phyloP scores from a whole-genome alignment of 1,140 invertebrate genomes.

The Berghia stephanieae region DNA sequence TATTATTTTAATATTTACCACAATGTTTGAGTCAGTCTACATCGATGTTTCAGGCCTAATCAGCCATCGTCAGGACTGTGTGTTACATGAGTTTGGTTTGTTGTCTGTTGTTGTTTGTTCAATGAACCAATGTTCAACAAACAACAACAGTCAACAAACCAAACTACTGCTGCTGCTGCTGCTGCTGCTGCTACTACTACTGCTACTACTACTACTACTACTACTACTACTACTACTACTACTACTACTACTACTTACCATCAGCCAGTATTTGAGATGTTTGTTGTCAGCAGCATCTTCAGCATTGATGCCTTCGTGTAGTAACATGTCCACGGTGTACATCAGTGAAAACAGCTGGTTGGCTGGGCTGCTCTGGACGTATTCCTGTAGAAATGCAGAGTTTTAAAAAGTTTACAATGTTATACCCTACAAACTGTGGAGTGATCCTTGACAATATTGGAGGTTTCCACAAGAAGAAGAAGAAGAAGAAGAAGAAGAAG shows the following conservation, averaged over 20 bases:
- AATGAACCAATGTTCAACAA: too few relatives aligned
- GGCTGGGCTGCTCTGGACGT: conserved; percentile 56
- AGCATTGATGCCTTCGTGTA: conserved; percentile 53
- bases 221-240: not conserved
- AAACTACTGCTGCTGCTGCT: not conserved
- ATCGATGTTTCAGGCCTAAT: too few relatives aligned
- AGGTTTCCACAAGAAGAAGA: not conserved
- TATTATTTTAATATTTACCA: too few relatives aligned
- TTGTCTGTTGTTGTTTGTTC: too few relatives aligned
- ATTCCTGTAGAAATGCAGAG: conserved; percentile 56
- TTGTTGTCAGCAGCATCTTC: conserved; percentile 61
- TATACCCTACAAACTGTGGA: too few relatives aligned
- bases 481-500: not conserved
- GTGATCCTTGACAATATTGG: not conserved
- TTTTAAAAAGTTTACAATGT: not conserved
- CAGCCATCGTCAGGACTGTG: too few relatives aligned
- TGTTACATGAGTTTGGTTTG: too few relatives aligned
- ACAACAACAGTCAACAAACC: too few relatives aligned
- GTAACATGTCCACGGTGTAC: conserved; percentile 63
- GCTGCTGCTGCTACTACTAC: conserved; percentile 1
- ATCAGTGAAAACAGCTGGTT: conserved; percentile 64
- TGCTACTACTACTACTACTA: conserved; percentile 1
- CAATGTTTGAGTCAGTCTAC: too few relatives aligned
- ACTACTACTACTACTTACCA: conserved; percentile 46
- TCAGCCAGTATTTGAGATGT: conserved; percentile 58